Conservation (phyloP, 2,888 invertebrate species). For the Mythimna loreyi region DNA sequence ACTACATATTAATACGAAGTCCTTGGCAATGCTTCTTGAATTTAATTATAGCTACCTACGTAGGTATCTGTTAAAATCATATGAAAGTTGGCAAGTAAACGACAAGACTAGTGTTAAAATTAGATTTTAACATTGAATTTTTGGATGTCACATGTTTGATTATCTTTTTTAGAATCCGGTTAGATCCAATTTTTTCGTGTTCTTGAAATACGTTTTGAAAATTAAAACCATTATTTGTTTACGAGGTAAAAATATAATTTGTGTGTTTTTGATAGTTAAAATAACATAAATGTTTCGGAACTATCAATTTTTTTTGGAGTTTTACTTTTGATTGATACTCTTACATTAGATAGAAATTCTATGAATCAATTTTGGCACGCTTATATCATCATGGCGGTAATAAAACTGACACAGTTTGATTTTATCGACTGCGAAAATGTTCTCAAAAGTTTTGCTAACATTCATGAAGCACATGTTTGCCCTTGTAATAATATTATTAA, state of each 20-base stretch:
- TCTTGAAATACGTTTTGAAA: background rate
- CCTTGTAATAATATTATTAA: too few relatives aligned
- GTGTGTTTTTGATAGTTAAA: background rate
- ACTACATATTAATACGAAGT: constrained; percentile 57
- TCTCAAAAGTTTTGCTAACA: background rate
- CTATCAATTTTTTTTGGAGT: background rate
- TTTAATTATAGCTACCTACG: constrained; percentile 86
- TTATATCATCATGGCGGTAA: background rate
- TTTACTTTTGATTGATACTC: background rate
- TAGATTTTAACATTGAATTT: constrained; percentile 83
- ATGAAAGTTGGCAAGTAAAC: constrained; percentile 87
- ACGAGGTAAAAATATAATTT: background rate
- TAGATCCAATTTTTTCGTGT: background rate
- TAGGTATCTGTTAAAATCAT: constrained; percentile 83
- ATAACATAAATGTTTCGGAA: background rate
- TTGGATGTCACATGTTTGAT: constrained; percentile 68
- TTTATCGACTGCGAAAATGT: background rate
- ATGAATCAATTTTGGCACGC: background rate
- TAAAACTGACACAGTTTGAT: background rate
- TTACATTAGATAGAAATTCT: background rate
- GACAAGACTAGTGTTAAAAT: constrained; percentile 79
- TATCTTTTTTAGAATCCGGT: constrained; percentile 45
- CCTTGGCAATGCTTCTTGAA: constrained; percentile 88
- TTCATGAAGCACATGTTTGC: background rate
- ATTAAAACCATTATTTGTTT: background rate